Conservation (phyloP, 2,888 invertebrate genomes). For the Osedax frankpressi region DNA sequence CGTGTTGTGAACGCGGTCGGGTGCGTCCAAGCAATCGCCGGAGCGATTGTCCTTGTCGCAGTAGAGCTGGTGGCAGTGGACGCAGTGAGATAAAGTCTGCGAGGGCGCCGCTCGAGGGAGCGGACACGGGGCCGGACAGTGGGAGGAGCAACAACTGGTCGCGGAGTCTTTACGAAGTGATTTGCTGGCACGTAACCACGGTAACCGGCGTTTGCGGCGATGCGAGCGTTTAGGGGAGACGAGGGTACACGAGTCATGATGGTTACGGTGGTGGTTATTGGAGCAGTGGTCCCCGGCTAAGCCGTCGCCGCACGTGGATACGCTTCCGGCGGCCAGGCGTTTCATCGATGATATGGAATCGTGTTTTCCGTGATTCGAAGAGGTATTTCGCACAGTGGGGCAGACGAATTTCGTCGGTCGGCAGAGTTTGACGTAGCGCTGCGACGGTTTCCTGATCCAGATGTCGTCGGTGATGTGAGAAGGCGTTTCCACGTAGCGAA, state of each 20-base stretch:
- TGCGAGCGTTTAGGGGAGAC: neutral
- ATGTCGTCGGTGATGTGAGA: conserved; percentile 58
- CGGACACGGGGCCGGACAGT: neutral
- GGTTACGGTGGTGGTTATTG: neutral
- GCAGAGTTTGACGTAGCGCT: neutral
- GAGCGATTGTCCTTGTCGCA: conserved; percentile 69
- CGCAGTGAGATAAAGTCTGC: conserved; percentile 39
- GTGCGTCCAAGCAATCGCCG: conserved; percentile 62
- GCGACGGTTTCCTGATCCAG: neutral
- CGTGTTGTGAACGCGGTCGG: conserved; percentile 61
- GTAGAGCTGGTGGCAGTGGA: conserved; percentile 54
- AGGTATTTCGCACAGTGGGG: neutral
- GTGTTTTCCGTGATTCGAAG: neutral
- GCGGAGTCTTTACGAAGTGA: neutral
- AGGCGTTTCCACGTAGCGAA: conserved; percentile 49
- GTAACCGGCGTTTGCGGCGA: neutral
- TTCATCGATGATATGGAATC: neutral
- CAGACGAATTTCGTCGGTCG: neutral
- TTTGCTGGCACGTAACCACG: neutral
- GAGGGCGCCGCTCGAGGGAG: neutral
- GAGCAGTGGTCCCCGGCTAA: neutral
- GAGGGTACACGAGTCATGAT: too few relatives aligned
- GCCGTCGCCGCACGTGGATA: too few relatives aligned
- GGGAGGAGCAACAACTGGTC: neutral
- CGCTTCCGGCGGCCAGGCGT: neutral